Percentiles rank a stretch among this genome's conserved stretches.
Conservation (phyloP, 2,888 invertebrate species). For the Eutolmus rufibarbis region DNA sequence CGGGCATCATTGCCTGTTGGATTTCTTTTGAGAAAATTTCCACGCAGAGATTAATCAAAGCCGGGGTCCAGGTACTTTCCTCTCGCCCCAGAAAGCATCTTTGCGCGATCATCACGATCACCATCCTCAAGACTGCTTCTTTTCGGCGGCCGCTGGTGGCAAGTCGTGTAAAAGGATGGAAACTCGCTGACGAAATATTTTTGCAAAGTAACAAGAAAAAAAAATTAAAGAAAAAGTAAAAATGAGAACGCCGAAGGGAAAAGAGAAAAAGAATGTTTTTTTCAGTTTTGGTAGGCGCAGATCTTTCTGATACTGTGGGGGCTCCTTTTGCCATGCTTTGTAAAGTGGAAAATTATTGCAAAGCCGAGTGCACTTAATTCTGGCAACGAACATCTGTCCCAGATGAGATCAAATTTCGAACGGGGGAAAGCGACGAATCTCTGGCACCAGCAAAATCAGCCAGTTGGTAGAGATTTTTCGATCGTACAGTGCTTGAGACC, state of each 20-base stretch:
- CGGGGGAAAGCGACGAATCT: background rate
- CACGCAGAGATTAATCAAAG: conserved; percentile 24
- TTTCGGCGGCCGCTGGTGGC: background rate
- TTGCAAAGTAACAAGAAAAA: conserved; percentile 5
- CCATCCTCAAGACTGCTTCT: background rate
- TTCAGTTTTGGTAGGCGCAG: background rate
- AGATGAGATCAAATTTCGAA: conserved; percentile 34
- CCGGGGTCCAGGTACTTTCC: conserved; percentile 7
- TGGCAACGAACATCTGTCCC: conserved; percentile 28
- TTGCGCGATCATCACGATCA: conserved; percentile 11
- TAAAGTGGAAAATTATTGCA: conserved; percentile 36
- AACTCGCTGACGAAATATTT: conserved; percentile 23
- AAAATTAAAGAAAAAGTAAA: background rate
- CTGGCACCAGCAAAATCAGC: background rate
- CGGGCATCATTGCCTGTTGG: background rate
- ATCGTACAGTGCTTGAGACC: background rate
- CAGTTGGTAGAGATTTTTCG: background rate
- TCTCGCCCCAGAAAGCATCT: conserved; percentile 13
- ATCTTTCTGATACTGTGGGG: conserved; percentile 2
- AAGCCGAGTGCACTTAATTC: conserved; percentile 30
- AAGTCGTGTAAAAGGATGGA: background rate
- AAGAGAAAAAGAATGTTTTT: background rate
- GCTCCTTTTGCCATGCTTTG: conserved; percentile 2
- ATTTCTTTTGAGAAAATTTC: conserved; percentile 31
- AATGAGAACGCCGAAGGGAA: background rate